Percentiles rank a stretch among this genome's conserved stretches.
phyloP scores from a whole-genome alignment of 2,113 vertebrate genomes.

The Suricata suricatta region DNA sequence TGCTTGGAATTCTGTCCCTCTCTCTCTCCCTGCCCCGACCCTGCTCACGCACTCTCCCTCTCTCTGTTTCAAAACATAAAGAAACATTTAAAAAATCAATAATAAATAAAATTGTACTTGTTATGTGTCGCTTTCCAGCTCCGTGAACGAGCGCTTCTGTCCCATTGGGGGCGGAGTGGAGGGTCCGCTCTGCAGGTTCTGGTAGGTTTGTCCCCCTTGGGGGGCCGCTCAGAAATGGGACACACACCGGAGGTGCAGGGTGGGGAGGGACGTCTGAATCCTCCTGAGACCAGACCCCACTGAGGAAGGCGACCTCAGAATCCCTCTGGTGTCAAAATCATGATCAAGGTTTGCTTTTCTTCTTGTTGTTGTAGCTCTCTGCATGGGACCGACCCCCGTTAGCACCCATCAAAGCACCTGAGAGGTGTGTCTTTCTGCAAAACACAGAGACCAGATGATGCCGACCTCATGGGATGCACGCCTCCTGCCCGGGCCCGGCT shows the following conservation, averaged over 20 bases:
- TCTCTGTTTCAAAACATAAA: too few relatives aligned
- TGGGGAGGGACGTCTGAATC: not conserved
- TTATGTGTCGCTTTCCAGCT: not conserved
- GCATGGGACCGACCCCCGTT: not conserved
- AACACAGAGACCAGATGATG: not conserved
- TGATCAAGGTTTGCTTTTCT: not conserved
- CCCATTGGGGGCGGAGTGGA: not conserved
- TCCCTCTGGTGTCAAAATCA: not conserved
- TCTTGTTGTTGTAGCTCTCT: too few relatives aligned
- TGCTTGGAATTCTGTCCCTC: too few relatives aligned
- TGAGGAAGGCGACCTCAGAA: constrained; percentile 9
- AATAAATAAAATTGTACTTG: not conserved
- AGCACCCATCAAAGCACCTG: not conserved
- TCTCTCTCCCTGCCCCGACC: too few relatives aligned
- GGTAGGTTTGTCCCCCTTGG: accelerated
- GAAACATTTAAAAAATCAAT: too few relatives aligned
- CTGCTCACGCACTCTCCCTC: too few relatives aligned
- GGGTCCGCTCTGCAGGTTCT: accelerated
- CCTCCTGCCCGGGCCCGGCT: not conserved
- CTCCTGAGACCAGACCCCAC: not conserved
- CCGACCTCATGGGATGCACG: not conserved
- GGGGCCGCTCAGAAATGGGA: too few relatives aligned
- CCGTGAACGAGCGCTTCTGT: accelerated
- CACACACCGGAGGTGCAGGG: accelerated
- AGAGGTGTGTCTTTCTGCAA: not conserved